phyloP scores from a whole-genome alignment of 2,797 vertebrate genomes.

The Thaleichthys pacificus region DNA sequence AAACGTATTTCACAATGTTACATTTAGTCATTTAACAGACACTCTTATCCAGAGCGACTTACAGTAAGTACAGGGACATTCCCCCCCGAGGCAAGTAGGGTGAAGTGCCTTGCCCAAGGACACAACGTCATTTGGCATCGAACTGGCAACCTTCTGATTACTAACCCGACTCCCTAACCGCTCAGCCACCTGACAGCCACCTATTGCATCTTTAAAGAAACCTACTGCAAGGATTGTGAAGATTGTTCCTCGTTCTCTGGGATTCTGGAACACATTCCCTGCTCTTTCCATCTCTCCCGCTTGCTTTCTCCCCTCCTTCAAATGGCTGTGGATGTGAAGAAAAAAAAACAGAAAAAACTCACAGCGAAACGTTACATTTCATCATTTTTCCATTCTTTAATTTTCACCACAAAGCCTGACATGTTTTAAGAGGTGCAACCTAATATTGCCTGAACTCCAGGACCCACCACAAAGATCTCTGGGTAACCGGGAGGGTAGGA shows the following conservation, averaged over 20 bases:
- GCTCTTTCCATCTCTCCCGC: slow-evolving; percentile 60
- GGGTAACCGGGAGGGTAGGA: slow-evolving; percentile 89
- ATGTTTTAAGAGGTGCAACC: slow-evolving; percentile 85
- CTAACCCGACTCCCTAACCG: too few species aligned
- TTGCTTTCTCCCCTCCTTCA: slow-evolving; percentile 46
- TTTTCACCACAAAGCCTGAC: slow-evolving; percentile 80
- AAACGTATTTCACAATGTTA: too few species aligned
- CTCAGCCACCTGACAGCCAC: too few species aligned
- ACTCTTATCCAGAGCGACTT: too few species aligned
- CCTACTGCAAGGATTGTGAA: neutral
- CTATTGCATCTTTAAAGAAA: neutral
- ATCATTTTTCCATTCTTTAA: slow-evolving; percentile 83
- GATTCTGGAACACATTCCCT: neutral
- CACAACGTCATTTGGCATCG: too few species aligned
- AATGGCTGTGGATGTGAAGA: slow-evolving; percentile 40
- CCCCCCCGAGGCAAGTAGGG: too few species aligned
- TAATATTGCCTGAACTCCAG: slow-evolving; percentile 83
- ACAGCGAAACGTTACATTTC: slow-evolving; percentile 74
- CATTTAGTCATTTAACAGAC: too few species aligned
- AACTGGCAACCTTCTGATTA: too few species aligned
- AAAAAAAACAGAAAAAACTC: slow-evolving; percentile 41
- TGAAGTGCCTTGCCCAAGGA: too few species aligned
- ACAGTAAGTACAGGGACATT: too few species aligned
- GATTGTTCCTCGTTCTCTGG: neutral
- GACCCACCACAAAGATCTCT: slow-evolving; percentile 88